phyloP scores from a whole-genome alignment of 2,888 invertebrate species.

The Yponomeuta malinellus region DNA sequence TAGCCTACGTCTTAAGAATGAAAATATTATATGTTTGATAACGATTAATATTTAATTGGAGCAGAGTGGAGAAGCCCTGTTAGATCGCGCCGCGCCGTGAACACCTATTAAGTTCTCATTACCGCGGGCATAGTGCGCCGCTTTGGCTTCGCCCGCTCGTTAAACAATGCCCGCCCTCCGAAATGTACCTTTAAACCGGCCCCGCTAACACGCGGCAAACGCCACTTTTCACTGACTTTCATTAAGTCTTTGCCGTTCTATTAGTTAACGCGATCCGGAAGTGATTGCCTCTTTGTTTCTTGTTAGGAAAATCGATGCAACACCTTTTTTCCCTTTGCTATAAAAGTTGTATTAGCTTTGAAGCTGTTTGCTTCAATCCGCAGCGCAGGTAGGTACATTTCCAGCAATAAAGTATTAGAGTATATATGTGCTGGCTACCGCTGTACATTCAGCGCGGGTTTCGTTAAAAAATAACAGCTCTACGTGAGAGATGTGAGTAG shows the following conservation, averaged over 20 bases:
- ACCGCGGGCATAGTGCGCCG: slow-evolving; percentile 44
- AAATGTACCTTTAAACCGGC: slow-evolving; percentile 50
- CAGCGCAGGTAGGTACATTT: not conserved
- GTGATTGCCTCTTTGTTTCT: not conserved
- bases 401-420: not conserved
- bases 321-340: not conserved
- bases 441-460: not conserved
- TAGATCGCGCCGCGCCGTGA: slow-evolving; percentile 42
- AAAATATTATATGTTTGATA: not conserved
- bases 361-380: not conserved
- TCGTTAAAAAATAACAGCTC: slow-evolving; percentile 3
- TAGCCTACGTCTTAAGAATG: too few species aligned
- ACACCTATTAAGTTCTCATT: slow-evolving; percentile 63
- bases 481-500: slow-evolving; percentile 8
- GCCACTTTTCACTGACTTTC: slow-evolving; percentile 30
- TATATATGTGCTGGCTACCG: not conserved
- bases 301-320: not conserved
- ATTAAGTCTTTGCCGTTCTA: slow-evolving; percentile 21
- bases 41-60: not conserved
- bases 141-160: slow-evolving; percentile 43
- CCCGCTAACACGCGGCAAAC: slow-evolving; percentile 32
- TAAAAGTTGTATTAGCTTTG: not conserved
- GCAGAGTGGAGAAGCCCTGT: not conserved
- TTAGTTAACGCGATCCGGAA: slow-evolving; percentile 6
- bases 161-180: slow-evolving; percentile 39